phyloP scores from a whole-genome alignment of 1,140 invertebrate species.

The Ectropis grisescens region DNA sequence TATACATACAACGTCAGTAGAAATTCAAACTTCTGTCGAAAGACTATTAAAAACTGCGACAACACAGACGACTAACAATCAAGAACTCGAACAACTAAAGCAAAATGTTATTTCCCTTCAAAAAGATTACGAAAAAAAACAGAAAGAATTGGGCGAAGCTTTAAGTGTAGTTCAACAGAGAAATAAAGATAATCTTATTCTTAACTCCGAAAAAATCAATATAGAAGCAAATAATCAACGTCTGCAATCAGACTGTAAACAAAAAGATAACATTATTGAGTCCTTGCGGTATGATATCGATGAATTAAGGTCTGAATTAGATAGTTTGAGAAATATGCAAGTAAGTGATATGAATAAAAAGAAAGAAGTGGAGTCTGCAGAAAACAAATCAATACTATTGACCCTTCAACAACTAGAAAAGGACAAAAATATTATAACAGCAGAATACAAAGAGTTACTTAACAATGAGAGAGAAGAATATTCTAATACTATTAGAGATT shows the following conservation, averaged over 20 bases:
- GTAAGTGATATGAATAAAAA: slow-evolving; percentile 18
- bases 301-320: slow-evolving; percentile 29
- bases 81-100: slow-evolving; percentile 16
- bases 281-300: slow-evolving; percentile 23
- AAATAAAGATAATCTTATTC: slow-evolving; percentile 22
- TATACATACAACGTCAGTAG: too few relatives aligned
- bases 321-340: slow-evolving; percentile 23
- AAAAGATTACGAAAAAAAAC: slow-evolving; percentile 19
- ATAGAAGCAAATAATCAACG: slow-evolving; percentile 23
- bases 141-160: slow-evolving; percentile 24
- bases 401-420: slow-evolving; percentile 47
- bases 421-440: slow-evolving; percentile 44
- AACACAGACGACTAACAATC: slow-evolving; percentile 35
- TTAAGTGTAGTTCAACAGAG: slow-evolving; percentile 19
- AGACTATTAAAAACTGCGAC: too few relatives aligned
- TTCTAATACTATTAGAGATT: slow-evolving; percentile 37
- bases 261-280: slow-evolving; percentile 33
- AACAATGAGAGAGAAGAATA: slow-evolving; percentile 50
- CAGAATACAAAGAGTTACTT: slow-evolving; percentile 53
- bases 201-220: slow-evolving; percentile 28
- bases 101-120: slow-evolving; percentile 19
- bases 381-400: slow-evolving; percentile 36
- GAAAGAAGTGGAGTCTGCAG: slow-evolving; percentile 21
- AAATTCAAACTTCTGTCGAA: too few relatives aligned
- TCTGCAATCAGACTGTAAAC: slow-evolving; percentile 21